A percentile compares a stretch with the other conserved stretches of the same genome.
Evolutionary conservation across 2,797 vertebrate species (phyloP).

Genomic region (Lithobates pipiens): DNA sequence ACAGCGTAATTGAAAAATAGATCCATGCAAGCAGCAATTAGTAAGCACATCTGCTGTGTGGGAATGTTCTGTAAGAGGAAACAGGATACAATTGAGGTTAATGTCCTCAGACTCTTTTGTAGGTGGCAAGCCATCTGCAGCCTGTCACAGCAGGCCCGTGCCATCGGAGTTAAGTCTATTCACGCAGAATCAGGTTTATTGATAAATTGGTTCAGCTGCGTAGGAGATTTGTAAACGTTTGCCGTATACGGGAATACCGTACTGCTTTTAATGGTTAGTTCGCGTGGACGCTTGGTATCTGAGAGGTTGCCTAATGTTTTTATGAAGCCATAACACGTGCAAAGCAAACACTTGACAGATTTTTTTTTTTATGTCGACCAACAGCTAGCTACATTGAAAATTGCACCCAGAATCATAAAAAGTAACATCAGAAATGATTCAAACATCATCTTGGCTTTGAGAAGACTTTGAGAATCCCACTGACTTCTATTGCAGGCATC

Average conservation of each 20-base stretch:
- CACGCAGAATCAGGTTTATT: constrained; percentile 12
- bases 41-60: constrained; percentile 52
- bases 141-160: constrained; percentile 45
- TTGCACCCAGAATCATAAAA: no score
- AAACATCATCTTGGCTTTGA: no score
- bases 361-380: no score
- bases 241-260: constrained; percentile 17
- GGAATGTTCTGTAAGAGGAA: constrained; percentile 47
- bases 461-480: no score
- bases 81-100: constrained; percentile 49
- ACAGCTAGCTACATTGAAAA: no score
- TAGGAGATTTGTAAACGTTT: constrained; percentile 39
- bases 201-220: constrained; percentile 36
- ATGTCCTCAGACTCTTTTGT: constrained; percentile 40
- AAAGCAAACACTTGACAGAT: no score
- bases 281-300: no score
- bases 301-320: no score
- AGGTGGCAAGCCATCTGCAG: constrained; percentile 49
- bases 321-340: no score
- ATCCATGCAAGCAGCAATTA: constrained; percentile 29
- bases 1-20: constrained; percentile 29
- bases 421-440: no score
- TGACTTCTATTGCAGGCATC: no score
- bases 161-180: constrained; percentile 34
- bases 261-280: not conserved